phyloP scores from a whole-genome alignment of 2,888 invertebrate species.

The Philereme vetulata region DNA sequence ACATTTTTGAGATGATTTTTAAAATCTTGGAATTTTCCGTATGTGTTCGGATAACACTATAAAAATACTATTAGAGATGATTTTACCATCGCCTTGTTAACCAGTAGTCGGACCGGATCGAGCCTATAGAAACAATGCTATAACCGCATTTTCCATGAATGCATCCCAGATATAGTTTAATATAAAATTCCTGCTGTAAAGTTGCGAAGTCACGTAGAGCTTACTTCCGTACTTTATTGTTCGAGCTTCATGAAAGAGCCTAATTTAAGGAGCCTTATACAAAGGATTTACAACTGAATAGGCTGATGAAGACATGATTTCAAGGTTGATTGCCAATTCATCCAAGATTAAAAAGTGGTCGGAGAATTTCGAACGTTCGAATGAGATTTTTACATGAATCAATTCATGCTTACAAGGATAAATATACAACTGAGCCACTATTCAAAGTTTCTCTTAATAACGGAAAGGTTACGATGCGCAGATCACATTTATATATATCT shows the following conservation, averaged over 20 bases:
- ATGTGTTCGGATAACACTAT: too few species aligned
- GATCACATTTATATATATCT: too few species aligned
- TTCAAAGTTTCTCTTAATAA: too few species aligned
- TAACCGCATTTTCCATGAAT: slow-evolving; percentile 2
- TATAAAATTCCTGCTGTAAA: slow-evolving; percentile 47
- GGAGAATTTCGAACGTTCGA: neutral
- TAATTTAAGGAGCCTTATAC: slow-evolving; percentile 42
- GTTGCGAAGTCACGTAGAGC: slow-evolving; percentile 54
- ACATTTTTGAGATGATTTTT: too few species aligned
- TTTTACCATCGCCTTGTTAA: too few species aligned
- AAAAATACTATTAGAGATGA: too few species aligned
- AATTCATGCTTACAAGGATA: too few species aligned
- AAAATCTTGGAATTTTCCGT: too few species aligned
- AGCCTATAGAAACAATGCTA: neutral
- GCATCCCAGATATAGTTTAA: slow-evolving; percentile 36
- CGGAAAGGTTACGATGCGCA: too few species aligned
- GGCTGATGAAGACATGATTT: slow-evolving; percentile 6
- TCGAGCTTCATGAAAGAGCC: slow-evolving; percentile 51
- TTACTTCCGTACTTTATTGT: slow-evolving; percentile 44
- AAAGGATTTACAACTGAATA: slow-evolving; percentile 7
- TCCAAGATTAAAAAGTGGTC: slow-evolving; percentile 5
- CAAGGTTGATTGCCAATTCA: slow-evolving; percentile 20
- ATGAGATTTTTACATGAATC: too few species aligned
- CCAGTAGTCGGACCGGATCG: too few species aligned
- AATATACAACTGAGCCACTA: too few species aligned